Evolutionary conservation across 2,113 vertebrate genomes (phyloP), one percentile per base, ranked within the genome.

Genomic region (Scolopax mira): DNA sequence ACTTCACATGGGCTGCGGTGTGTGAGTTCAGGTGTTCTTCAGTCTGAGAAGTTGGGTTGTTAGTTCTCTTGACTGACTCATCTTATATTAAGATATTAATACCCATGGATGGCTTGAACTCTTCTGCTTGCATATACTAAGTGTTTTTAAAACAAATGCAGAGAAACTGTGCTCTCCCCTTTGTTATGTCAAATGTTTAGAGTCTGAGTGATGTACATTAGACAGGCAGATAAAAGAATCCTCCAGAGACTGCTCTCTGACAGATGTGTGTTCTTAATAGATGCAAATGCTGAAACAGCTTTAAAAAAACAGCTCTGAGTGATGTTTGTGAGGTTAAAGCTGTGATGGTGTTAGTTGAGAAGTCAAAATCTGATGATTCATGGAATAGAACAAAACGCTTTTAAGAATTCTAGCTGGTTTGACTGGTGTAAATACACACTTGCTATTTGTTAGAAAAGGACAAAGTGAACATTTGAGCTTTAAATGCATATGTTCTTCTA

Each of bases 331-430:
- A 90, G 62, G 86, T 84, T 84, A 91, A 94, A 89, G 62, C 80
- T 86, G 54, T 82, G 95, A 91, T 85, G 84, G 52, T 78, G 85
- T 10, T 84, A 92, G 75, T 87, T 88, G 94, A 80, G 92, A 95
- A 88, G 79, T 95, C 88, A 95, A 95, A 93, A 78, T 89, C 62
- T 85, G 77, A 92, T 94, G 94, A 95, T 95, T 95, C 94, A 89
- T 33, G 79, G 60, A 88, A 64, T 35, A 55, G 79, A 90, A 88
- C 94, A 95, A 95, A 96, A 94, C 31, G 69, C 91, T 92, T 85
- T 85, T 87, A 90, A 85, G 78, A 87, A 46, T 67, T 88, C 54
- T 88, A 25, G 51, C 54, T 75, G 49, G 51, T 88, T 94, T 93
- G 90, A 86, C 58, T 90, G 64, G 64, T 89, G 90, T 96, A 94